phyloP scores from a whole-genome alignment of 2,888 invertebrate species.

The Tanypteryx hageni region DNA sequence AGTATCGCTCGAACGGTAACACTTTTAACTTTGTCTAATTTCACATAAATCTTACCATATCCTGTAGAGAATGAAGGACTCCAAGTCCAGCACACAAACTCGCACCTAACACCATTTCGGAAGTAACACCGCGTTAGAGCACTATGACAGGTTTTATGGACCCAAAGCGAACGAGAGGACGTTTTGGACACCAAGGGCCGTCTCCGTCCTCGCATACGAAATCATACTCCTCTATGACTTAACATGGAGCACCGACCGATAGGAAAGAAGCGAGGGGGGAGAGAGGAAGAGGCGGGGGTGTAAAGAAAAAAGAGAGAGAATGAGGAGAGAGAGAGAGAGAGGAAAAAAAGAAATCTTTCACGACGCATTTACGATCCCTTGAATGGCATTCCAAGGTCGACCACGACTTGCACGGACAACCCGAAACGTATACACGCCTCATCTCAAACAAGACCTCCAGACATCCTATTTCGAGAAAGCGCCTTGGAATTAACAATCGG shows the following conservation, averaged over 20 bases:
- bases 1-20: no score
- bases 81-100: neutral
- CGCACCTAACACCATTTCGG: neutral
- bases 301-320: neutral
- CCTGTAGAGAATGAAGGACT: no score
- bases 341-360: neutral
- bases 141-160: no score
- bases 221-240: constrained; percentile 1
- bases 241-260: neutral
- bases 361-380: constrained; percentile 31
- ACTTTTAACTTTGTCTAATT: no score
- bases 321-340: neutral
- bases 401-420: constrained; percentile 33
- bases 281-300: neutral
- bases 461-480: constrained; percentile 16
- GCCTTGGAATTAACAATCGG: constrained; percentile 10
- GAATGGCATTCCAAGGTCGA: neutral
- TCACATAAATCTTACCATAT: no score
- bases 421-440: constrained; percentile 18
- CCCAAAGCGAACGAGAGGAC: no score
- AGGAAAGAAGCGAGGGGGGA: neutral
- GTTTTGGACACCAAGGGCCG: no score
- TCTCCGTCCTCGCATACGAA: neutral
- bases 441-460: constrained; percentile 20
- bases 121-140: no score